Conservation (phyloP, 1,140 invertebrate genomes). For the Drosophila nigrodunni region DNA sequence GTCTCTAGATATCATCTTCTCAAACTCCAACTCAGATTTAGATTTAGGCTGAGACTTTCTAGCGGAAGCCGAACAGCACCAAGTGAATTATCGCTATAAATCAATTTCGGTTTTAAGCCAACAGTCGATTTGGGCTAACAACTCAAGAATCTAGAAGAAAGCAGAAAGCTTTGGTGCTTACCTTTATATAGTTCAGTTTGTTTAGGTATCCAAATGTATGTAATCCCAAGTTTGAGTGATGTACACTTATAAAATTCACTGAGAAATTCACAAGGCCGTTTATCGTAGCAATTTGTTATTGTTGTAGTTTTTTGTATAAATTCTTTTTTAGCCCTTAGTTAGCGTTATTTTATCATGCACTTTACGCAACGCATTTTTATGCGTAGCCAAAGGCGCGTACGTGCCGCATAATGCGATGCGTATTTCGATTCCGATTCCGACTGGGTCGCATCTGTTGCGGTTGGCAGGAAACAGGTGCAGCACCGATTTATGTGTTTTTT, state of each 20-base stretch:
- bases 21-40: not conserved
- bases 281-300: slow-evolving; percentile 31
- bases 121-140: slow-evolving; percentile 48
- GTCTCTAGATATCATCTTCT: slow-evolving; percentile 33
- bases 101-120: slow-evolving; percentile 40
- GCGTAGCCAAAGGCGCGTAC: slow-evolving; percentile 74
- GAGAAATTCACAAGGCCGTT: slow-evolving; percentile 68
- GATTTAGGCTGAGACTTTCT: slow-evolving; percentile 54
- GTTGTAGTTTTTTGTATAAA: slow-evolving; percentile 22
- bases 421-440: slow-evolving; percentile 4
- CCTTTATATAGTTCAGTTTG: slow-evolving; percentile 51
- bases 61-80: slow-evolving; percentile 39
- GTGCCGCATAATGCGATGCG: slow-evolving; percentile 50
- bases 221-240: slow-evolving; percentile 73
- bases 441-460: slow-evolving; percentile 42
- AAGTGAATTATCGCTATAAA: slow-evolving; percentile 57
- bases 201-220: slow-evolving; percentile 30
- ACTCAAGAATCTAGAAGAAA: slow-evolving; percentile 30
- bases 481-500: slow-evolving; percentile 21
- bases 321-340: slow-evolving; percentile 33
- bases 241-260: slow-evolving; percentile 23
- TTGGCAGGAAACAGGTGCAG: slow-evolving; percentile 71
- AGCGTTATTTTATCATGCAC: slow-evolving; percentile 60
- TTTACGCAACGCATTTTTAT: slow-evolving; percentile 59
- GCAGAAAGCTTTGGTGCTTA: slow-evolving; percentile 26